Evolutionary conservation across 2,888 invertebrate genomes (phyloP), one percentile per base, ranked within the genome.

Genomic region (Ctena decussata): DNA sequence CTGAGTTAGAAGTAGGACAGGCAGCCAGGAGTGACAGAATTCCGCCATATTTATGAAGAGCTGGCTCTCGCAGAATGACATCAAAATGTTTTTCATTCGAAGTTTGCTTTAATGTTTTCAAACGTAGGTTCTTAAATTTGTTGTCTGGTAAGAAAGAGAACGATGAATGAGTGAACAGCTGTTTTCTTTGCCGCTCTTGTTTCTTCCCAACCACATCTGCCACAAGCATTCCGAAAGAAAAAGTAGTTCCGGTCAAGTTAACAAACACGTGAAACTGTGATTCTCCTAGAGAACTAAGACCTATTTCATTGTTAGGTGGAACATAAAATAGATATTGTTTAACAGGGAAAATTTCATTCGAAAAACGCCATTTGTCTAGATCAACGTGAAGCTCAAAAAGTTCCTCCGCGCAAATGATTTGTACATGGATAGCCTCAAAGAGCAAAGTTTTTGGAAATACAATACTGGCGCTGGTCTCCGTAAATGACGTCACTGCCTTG

Each of bases 61-160:
- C 76, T 2, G 35, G 74, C 0, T 76, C 65, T 24, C 60, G 79
- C 2, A 87, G 44, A 3, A 77, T 49, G n/a, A 84, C 44, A 35
- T 87, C 82, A 5, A 75, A 46, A 37, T 84, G 84, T n/a, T 84
- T 77, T 41, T 84, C 87, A 18, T 21, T 44, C n/a, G 15, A 41
- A n/a, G 74, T 77, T 24, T 49, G 5, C 0, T 57, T 32, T 8
- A 65, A 77, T n/a, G 70, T 69, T 11, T 46, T 70, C n/a, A 82
- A 30, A 12, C 74, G 53, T 8, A 82, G 24, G 11, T 39, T 49
- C 15, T 53, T 65, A 1, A 27, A 5, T n/a, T 39, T 44, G 30
- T 71, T 69, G 41, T 71, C 80, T 15, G 87, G 84, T 32, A 84
- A 65, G 53, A 87, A 87, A 11, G 87, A 87, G 77, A 44, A 87